A percentile compares a stretch with the other conserved stretches of the same genome.
These are phyloP conservation scores for Phortica okadai DNA, from an alignment of 2,888 invertebrate genomes.

Conservation along the genomic window DNA sequence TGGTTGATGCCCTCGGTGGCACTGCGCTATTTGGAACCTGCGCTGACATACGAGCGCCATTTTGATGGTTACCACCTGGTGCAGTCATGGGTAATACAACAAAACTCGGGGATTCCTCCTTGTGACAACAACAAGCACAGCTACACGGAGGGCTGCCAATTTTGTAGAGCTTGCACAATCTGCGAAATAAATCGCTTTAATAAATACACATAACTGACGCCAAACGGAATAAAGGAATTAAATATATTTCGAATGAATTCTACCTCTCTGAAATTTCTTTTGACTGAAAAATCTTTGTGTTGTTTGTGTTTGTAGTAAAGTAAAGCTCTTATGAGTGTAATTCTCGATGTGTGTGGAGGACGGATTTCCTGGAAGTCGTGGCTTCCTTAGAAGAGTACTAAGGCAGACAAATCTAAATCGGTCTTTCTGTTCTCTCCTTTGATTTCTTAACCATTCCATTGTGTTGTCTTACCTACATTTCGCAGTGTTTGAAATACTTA, in stretches of 20 bases:
- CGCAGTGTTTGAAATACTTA: neutral
- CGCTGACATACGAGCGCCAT: neutral
- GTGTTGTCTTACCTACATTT: neutral
- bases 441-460: too few relatives aligned
- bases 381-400: too few relatives aligned
- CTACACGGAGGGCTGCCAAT: neutral
- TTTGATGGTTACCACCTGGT: constrained; percentile 1
- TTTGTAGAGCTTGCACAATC: neutral
- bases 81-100: constrained; percentile 16
- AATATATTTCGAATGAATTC: too few relatives aligned
- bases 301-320: too few relatives aligned
- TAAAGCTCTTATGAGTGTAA: too few relatives aligned
- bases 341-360: too few relatives aligned
- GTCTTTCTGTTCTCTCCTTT: too few relatives aligned
- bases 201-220: neutral
- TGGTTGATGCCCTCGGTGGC: neutral
- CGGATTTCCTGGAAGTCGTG: too few relatives aligned
- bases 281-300: too few relatives aligned
- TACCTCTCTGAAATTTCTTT: too few relatives aligned
- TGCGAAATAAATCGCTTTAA: neutral
- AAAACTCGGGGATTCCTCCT: neutral
- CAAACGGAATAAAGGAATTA: too few relatives aligned
- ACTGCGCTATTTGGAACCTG: neutral
- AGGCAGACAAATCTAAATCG: too few relatives aligned
- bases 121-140: neutral